A percentile compares a stretch with the other conserved stretches of the same genome.
Evolutionary conservation across 1,140 invertebrate species (phyloP).

Genomic region (Nasonia longicornis): DNA sequence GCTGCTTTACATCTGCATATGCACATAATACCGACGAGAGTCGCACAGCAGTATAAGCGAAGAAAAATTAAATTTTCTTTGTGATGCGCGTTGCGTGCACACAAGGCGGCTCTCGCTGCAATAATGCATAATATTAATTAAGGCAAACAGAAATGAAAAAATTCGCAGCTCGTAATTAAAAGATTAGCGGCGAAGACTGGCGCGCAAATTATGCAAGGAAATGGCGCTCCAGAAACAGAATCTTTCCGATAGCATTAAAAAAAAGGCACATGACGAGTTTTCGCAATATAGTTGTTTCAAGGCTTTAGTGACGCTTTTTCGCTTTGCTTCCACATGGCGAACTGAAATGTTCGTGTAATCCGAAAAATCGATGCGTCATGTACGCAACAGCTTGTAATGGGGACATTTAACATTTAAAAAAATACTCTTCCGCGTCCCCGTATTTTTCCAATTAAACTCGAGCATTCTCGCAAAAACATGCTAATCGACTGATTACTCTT

Average conservation of each 20-base stretch:
- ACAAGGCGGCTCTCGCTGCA: neutral
- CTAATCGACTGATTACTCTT: too few relatives aligned
- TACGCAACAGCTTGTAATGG: too few relatives aligned
- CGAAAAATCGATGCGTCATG: too few relatives aligned
- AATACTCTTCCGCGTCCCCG: neutral
- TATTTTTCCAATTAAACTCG: neutral
- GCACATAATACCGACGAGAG: too few relatives aligned
- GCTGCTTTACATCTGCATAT: too few relatives aligned
- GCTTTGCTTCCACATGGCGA: too few relatives aligned
- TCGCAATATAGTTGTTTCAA: neutral
- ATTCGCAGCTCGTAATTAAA: neutral
- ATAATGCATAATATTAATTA: slow-evolving; percentile 1
- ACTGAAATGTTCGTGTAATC: too few relatives aligned
- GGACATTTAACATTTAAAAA: neutral
- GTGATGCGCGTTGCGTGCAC: neutral
- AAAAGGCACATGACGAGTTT: neutral
- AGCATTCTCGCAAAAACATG: neutral
- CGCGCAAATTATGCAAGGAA: neutral
- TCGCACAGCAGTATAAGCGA: too few relatives aligned
- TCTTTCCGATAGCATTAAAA: neutral
- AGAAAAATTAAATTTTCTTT: neutral
- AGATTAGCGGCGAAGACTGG: neutral
- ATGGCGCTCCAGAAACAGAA: neutral
- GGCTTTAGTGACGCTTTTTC: neutral
- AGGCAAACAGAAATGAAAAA: neutral